A percentile compares a stretch with the other conserved stretches of the same genome.
phyloP scores from a whole-genome alignment of 2,113 vertebrate genomes.

The Cochlearius cochlearius region DNA sequence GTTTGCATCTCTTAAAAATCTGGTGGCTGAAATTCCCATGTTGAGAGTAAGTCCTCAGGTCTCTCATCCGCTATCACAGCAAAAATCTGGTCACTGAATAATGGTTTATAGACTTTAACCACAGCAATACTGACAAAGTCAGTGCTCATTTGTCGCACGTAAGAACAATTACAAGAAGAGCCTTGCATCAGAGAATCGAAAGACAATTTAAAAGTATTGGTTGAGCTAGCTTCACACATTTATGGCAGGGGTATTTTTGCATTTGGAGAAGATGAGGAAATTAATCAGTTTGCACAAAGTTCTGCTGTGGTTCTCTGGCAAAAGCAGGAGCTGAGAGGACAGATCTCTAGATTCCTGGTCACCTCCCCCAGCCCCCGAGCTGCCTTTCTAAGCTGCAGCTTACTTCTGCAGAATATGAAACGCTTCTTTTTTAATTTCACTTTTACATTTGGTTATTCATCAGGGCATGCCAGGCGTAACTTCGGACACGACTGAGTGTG shows the following conservation, averaged over 20 bases:
- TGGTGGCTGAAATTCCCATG: neutral
- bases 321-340: neutral
- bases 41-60: neutral
- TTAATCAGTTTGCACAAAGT: neutral
- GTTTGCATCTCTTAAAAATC: neutral
- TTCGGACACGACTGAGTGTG: neutral
- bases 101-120: neutral
- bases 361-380: neutral
- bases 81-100: neutral
- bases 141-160: neutral
- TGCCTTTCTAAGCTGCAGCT: neutral
- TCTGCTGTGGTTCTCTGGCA: neutral
- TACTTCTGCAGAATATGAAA: neutral
- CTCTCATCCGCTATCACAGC: neutral
- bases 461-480: fast-evolving
- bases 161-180: neutral
- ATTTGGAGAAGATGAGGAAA: neutral
- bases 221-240: neutral
- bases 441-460: neutral
- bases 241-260: neutral
- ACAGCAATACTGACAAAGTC: neutral
- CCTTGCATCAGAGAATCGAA: neutral
- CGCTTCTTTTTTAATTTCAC: neutral
- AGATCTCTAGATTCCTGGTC: fast-evolving
- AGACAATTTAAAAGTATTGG: neutral